Conservation (phyloP, 2,797 vertebrate genomes). For the Ceyx erithaca region DNA sequence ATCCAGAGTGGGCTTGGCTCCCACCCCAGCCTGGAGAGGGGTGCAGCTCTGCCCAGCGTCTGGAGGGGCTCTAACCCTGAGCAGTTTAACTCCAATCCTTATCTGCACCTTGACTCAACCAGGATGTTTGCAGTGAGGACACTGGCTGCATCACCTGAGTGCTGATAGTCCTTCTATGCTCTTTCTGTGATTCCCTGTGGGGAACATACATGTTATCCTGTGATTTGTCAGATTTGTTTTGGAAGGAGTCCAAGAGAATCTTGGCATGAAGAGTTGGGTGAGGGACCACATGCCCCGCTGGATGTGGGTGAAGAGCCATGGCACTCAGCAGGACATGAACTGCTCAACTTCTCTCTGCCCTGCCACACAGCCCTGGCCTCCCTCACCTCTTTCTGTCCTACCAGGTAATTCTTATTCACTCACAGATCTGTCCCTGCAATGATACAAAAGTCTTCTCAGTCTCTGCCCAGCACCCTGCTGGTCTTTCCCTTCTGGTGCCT, state of each 20-base stretch:
- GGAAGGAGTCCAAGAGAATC: not conserved
- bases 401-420: not conserved
- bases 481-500: not conserved
- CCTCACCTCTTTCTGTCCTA: not conserved
- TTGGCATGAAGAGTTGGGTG: not conserved
- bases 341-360: rapidly evolving
- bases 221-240: not conserved
- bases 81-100: not conserved
- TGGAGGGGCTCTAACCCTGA: not conserved
- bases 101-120: not conserved
- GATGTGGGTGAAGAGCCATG: not conserved
- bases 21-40: not conserved
- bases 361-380: not conserved
- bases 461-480: conserved; percentile 7
- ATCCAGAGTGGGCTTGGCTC: not conserved
- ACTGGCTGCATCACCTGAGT: not conserved
- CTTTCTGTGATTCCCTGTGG: not conserved
- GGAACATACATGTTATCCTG: not conserved
- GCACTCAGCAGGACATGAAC: rapidly evolving
- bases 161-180: not conserved
- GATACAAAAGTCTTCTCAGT: not conserved
- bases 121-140: not conserved
- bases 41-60: not conserved
- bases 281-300: rapidly evolving
- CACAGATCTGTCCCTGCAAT: not conserved